A percentile compares a stretch with the other conserved stretches of the same genome.
phyloP scores from a whole-genome alignment of 2,113 vertebrate genomes.

The Sceloporus undulatus region DNA sequence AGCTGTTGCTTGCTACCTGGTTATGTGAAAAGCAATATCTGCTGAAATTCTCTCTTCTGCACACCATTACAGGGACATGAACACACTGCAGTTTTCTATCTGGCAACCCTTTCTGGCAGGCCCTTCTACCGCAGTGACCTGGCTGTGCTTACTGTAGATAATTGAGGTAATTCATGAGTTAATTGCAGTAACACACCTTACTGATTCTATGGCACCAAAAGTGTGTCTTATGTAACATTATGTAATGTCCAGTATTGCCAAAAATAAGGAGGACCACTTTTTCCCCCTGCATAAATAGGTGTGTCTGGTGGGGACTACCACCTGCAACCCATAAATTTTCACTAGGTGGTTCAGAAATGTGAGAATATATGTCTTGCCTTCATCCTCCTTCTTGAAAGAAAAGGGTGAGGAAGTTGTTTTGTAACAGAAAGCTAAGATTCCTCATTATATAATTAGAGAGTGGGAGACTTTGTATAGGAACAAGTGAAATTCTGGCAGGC shows the following conservation, averaged over 20 bases:
- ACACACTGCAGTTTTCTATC: too few species aligned
- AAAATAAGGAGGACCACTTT: neutral
- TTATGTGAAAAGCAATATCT: too few species aligned
- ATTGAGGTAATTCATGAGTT: neutral
- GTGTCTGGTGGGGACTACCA: neutral
- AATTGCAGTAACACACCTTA: neutral
- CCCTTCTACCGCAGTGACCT: too few species aligned
- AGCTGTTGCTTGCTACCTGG: too few species aligned
- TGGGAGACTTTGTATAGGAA: neutral
- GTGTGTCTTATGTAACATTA: neutral
- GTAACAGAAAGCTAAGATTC: neutral
- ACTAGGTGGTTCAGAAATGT: neutral
- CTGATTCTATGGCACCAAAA: neutral
- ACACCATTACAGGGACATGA: too few species aligned
- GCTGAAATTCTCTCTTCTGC: too few species aligned
- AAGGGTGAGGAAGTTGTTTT: neutral
- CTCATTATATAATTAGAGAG: neutral
- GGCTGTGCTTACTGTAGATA: too few species aligned
- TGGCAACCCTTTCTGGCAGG: too few species aligned
- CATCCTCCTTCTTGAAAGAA: neutral
- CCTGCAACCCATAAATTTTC: neutral
- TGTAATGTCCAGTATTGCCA: neutral
- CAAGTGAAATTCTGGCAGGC: neutral
- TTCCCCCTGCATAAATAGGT: neutral
- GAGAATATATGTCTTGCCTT: neutral